Evolutionary conservation across 2,797 vertebrate genomes (phyloP).

Genomic region (Clarias fuscus): DNA sequence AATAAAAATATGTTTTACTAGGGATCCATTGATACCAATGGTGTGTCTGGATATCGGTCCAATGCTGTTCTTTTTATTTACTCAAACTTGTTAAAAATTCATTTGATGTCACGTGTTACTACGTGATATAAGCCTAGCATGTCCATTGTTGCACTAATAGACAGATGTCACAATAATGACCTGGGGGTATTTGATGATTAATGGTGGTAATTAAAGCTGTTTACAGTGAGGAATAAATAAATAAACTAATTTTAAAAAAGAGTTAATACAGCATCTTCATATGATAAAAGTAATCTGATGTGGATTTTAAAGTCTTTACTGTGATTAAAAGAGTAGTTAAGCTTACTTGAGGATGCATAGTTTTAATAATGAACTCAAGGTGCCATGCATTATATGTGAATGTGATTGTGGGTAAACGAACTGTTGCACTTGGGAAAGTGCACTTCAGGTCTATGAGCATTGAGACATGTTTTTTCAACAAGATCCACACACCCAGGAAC

Average conservation of each 20-base stretch:
- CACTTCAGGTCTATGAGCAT: background rate
- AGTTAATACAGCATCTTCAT: background rate
- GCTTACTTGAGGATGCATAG: background rate
- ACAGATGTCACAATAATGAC: background rate
- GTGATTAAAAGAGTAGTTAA: background rate
- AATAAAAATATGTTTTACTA: background rate
- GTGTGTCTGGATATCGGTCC: too few relatives aligned
- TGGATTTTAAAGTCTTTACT: background rate
- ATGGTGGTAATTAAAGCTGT: too few relatives aligned
- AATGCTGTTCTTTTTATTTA: background rate
- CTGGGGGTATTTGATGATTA: background rate
- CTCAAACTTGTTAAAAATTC: background rate
- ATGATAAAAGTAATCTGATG: background rate
- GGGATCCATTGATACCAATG: background rate
- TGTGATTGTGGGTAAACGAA: background rate
- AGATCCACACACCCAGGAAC: too few relatives aligned
- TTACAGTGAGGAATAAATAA: background rate
- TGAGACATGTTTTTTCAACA: background rate
- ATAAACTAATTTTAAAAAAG: background rate
- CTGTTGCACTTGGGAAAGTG: too few relatives aligned
- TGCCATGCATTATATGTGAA: background rate
- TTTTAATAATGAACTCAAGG: background rate
- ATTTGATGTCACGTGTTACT: background rate
- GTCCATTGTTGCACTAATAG: too few relatives aligned
- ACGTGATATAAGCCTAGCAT: background rate